Conservation (phyloP, 1,140 invertebrate species). For the Tyrophagus putrescentiae region DNA sequence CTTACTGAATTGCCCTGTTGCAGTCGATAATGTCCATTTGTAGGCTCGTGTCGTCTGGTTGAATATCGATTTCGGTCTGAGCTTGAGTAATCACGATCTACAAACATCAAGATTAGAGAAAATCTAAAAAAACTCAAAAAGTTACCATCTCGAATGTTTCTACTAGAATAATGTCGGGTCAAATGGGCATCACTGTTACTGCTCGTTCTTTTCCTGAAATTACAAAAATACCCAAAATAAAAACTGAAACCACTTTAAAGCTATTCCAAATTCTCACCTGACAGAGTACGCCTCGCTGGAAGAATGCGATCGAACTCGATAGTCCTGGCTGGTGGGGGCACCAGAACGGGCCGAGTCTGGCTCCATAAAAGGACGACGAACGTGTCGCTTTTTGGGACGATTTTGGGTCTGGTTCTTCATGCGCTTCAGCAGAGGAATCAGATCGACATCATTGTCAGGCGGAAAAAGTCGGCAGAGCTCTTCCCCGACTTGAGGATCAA, state of each 20-base stretch:
- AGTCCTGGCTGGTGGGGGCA: neutral
- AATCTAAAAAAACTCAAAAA: neutral
- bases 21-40: neutral
- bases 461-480: slow-evolving; percentile 86
- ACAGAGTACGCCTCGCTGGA: neutral
- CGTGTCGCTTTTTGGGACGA: slow-evolving; percentile 10
- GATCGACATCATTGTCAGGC: slow-evolving; percentile 78
- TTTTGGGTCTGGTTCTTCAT: slow-evolving; percentile 35
- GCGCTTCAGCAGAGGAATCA: slow-evolving; percentile 70
- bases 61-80: too few relatives aligned
- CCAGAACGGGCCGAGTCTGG: too few relatives aligned
- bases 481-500: slow-evolving; percentile 83
- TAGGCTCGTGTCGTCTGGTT: neutral
- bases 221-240: neutral
- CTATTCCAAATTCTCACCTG: neutral
- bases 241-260: neutral
- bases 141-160: neutral
- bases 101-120: neutral
- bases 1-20: too few relatives aligned
- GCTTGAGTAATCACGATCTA: neutral
- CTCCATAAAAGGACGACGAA: slow-evolving; percentile 13
- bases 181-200: neutral
- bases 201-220: neutral
- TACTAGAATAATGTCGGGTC: neutral
- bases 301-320: neutral